Conservation (phyloP, 2,888 invertebrate species). For the Acleris laterana region DNA sequence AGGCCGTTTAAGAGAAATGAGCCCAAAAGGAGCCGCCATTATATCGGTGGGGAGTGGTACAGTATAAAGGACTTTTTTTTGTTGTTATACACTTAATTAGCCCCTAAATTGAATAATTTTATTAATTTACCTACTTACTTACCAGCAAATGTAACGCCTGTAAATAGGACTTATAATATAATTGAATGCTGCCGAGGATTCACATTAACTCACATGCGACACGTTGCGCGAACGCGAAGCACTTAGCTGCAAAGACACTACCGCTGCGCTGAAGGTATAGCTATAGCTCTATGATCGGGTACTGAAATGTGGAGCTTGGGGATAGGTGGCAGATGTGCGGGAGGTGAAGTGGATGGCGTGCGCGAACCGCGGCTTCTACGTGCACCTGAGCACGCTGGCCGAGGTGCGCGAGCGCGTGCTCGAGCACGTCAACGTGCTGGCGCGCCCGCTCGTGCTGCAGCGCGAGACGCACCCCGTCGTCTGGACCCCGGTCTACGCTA, state of each 20-base stretch:
- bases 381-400: constrained; percentile 97
- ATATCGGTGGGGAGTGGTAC: no score
- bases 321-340: constrained; percentile 91
- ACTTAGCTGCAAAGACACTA: constrained; percentile 9
- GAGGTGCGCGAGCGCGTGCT: constrained; percentile 98
- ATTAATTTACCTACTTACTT: neutral
- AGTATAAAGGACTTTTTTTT: no score
- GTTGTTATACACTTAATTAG: no score
- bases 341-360: constrained; percentile 99
- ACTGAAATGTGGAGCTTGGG: constrained; percentile 37
- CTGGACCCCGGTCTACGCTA: constrained; percentile 98
- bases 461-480: constrained; percentile 94
- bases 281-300: neutral
- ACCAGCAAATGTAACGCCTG: constrained; percentile 7
- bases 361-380: constrained; percentile 97
- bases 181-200: constrained; percentile 18
- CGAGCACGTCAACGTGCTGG: constrained; percentile 98
- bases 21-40: no score
- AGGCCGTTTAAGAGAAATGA: no score
- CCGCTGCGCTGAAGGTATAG: neutral
- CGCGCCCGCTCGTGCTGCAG: constrained; percentile 95
- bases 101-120: no score
- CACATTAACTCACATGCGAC: constrained; percentile 25
- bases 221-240: constrained; percentile 23
- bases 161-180: constrained; percentile 9